Conservation (phyloP, 2,797 vertebrate species). For the Crenichthys baileyi region DNA sequence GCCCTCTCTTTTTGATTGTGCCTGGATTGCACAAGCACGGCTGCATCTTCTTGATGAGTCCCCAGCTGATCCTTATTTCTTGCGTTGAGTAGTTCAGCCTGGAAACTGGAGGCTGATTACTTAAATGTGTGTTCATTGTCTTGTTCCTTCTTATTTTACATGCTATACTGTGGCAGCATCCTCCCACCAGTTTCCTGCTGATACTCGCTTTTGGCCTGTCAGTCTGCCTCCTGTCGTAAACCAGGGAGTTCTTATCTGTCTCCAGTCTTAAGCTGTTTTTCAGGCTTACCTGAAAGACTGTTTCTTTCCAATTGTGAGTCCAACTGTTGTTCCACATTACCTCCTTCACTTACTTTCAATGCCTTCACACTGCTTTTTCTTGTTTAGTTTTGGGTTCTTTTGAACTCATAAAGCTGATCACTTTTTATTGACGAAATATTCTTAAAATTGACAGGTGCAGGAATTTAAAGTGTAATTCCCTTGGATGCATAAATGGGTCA, state of each 20-base stretch:
- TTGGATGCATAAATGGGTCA: too few relatives aligned
- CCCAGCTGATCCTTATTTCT: constrained; percentile 2
- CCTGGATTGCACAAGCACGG: neutral
- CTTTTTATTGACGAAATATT: neutral
- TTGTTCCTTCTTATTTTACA: neutral
- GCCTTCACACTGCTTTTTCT: neutral
- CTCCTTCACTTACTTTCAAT: constrained; percentile 10
- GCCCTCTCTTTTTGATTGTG: neutral
- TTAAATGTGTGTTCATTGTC: neutral
- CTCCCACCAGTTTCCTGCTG: constrained; percentile 13
- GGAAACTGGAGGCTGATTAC: neutral
- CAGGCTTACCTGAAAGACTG: constrained; percentile 11
- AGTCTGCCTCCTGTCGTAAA: neutral
- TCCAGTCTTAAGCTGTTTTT: constrained; percentile 16
- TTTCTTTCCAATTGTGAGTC: constrained; percentile 5
- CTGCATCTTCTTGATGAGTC: neutral
- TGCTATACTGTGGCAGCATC: neutral
- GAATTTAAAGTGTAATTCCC: neutral
- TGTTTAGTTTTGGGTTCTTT: neutral
- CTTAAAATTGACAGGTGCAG: neutral
- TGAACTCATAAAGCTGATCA: neutral
- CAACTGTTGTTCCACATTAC: neutral
- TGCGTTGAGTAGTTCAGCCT: neutral
- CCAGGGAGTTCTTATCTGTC: constrained; percentile 4
- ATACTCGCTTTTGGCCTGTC: constrained; percentile 9